These are phyloP conservation scores for Schlechtendalia chinensis DNA, from an alignment of 1,140 invertebrate genomes.

Conservation along the genomic window DNA sequence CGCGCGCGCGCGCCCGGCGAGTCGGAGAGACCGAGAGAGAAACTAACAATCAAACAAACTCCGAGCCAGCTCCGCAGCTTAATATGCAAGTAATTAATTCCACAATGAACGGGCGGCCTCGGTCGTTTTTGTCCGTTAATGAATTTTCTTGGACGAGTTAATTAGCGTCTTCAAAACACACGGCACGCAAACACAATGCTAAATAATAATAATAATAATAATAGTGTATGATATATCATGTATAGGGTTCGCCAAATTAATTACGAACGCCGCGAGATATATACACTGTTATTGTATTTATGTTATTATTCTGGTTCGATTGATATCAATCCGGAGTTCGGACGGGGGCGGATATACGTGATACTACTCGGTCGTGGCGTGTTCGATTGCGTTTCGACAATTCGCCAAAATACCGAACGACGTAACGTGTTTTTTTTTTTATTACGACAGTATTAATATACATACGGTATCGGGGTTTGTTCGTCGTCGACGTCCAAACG, in stretches of 20 bases:
- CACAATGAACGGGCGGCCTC: conserved; percentile 30
- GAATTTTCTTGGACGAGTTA: conserved; percentile 47
- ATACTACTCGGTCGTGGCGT: no score
- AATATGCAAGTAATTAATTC: conserved; percentile 48
- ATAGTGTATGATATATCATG: conserved; percentile 16
- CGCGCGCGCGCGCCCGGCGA: neutral
- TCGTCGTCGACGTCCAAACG: no score
- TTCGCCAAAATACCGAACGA: no score
- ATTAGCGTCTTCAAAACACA: conserved; percentile 48
- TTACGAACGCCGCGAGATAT: neutral
- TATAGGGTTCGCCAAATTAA: conserved; percentile 9
- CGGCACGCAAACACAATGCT: conserved; percentile 29
- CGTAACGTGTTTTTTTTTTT: no score
- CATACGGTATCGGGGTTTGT: no score
- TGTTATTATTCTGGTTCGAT: neutral
- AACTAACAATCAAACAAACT: conserved; percentile 48
- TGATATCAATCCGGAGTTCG: neutral
- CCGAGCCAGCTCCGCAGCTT: conserved; percentile 10
- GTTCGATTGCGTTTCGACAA: no score
- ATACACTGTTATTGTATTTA: no score
- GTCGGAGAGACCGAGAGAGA: neutral
- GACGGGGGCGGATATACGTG: no score
- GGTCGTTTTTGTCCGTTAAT: conserved; percentile 48
- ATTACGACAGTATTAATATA: no score
- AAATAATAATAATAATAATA: conserved; percentile 41